Evolutionary conservation across 2,888 invertebrate genomes (phyloP).

Genomic region (Drosophila mimica): DNA sequence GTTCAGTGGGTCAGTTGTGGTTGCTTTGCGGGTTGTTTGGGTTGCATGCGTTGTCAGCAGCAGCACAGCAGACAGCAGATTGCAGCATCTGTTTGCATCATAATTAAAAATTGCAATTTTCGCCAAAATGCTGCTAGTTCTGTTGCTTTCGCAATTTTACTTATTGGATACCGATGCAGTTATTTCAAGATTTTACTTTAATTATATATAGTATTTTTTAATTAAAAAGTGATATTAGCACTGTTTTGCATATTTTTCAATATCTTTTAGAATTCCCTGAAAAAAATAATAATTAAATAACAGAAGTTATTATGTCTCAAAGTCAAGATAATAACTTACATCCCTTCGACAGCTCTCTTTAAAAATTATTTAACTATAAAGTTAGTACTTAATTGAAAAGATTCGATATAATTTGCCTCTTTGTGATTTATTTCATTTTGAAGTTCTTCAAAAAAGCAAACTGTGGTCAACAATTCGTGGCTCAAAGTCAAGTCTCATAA

Average conservation of each 20-base stretch:
- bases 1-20: conserved; percentile 47
- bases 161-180: background rate
- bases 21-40: background rate
- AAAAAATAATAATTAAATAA: background rate
- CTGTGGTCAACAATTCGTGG: background rate
- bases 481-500: background rate
- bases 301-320: background rate
- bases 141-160: conserved; percentile 15
- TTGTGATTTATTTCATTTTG: background rate
- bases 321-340: too few relatives aligned
- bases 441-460: background rate
- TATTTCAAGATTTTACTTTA: background rate
- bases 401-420: background rate
- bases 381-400: background rate
- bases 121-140: conserved; percentile 20
- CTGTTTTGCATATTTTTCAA: background rate
- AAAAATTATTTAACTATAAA: background rate
- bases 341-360: background rate
- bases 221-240: background rate
- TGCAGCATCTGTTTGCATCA: background rate
- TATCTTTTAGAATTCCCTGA: background rate
- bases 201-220: background rate
- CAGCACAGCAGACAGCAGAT: background rate
- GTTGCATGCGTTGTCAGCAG: conserved; percentile 1
- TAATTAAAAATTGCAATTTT: conserved; percentile 38